These are phyloP conservation scores for Callionymus lyra DNA, from an alignment of 2,113 vertebrate species.

Conservation along the genomic window DNA sequence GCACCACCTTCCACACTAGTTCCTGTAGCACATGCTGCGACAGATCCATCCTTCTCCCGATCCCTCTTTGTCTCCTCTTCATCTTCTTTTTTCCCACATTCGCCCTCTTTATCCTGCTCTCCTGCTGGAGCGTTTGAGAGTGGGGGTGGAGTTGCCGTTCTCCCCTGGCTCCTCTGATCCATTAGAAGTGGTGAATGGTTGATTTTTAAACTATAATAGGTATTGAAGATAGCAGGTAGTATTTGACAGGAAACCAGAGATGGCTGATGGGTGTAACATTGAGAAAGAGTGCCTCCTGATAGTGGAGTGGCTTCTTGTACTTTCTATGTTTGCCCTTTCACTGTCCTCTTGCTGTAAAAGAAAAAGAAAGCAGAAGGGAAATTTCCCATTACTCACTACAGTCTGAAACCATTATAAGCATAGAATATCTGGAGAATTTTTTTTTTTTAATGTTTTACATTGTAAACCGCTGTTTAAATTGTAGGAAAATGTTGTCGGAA, in stretches of 20 bases:
- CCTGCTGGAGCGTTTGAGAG: constrained; percentile 46
- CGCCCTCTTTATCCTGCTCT: constrained; percentile 67
- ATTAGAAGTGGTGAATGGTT: constrained; percentile 45
- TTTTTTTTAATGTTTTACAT: too few relatives aligned
- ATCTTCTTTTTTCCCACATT: constrained; percentile 67
- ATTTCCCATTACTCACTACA: constrained; percentile 30
- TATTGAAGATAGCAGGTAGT: constrained; percentile 18
- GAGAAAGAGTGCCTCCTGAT: constrained; percentile 48
- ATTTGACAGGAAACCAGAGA: constrained; percentile 25
- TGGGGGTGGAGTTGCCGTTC: constrained; percentile 57
- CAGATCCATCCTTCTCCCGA: constrained; percentile 53
- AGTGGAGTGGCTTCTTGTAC: constrained; percentile 33
- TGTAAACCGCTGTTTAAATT: too few relatives aligned
- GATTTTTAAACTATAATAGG: constrained; percentile 13
- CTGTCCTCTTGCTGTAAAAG: constrained; percentile 56
- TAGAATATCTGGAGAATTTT: too few relatives aligned
- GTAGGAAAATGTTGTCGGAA: too few relatives aligned
- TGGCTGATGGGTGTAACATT: constrained; percentile 40
- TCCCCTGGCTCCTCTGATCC: constrained; percentile 70
- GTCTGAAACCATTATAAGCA: background rate
- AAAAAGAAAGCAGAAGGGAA: constrained; percentile 18
- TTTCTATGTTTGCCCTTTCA: constrained; percentile 43
- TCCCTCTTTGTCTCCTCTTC: constrained; percentile 68
- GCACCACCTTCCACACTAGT: constrained; percentile 31
- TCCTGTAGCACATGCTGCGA: constrained; percentile 19